Conservation (phyloP, 2,888 invertebrate genomes). For the Oligia fasciuncula region DNA sequence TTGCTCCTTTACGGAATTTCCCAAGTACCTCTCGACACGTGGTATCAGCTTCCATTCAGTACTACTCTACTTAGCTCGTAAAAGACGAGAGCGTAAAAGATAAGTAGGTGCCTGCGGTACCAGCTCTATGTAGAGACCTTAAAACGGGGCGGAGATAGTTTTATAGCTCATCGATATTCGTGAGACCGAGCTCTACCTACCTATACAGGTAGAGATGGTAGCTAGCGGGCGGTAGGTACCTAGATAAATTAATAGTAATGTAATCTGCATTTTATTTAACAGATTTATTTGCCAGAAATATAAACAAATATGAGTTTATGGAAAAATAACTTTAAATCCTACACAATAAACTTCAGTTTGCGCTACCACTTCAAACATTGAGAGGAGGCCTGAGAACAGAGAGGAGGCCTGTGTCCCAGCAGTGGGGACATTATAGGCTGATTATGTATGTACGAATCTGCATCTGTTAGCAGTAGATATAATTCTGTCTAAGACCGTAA, state of each 20-base stretch:
- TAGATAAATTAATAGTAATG: too few species aligned
- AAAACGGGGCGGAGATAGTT: conserved; percentile 7
- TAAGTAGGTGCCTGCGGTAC: conserved; percentile 6
- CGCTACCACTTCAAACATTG: too few species aligned
- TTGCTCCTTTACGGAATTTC: background rate
- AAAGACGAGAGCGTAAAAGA: conserved; percentile 40
- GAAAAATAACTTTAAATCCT: too few species aligned
- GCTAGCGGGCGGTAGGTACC: background rate
- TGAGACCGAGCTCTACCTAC: background rate
- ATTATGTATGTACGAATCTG: background rate
- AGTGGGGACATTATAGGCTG: too few species aligned
- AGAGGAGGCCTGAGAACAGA: too few species aligned
- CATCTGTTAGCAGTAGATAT: background rate
- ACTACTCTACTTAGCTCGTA: conserved; percentile 33
- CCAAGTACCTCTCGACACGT: conserved; percentile 18
- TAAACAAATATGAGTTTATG: too few species aligned
- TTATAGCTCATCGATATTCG: conserved; percentile 32
- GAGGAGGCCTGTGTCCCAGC: too few species aligned
- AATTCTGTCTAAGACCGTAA: background rate
- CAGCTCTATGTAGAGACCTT: conserved; percentile 15
- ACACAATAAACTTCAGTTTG: too few species aligned
- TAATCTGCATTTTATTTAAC: background rate
- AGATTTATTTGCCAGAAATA: too few species aligned
- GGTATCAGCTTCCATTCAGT: conserved; percentile 18
- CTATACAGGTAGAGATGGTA: too few species aligned